Base-by-base conservation (phyloP, 2,797 vertebrate species). In the Molossus molossus region DNA sequence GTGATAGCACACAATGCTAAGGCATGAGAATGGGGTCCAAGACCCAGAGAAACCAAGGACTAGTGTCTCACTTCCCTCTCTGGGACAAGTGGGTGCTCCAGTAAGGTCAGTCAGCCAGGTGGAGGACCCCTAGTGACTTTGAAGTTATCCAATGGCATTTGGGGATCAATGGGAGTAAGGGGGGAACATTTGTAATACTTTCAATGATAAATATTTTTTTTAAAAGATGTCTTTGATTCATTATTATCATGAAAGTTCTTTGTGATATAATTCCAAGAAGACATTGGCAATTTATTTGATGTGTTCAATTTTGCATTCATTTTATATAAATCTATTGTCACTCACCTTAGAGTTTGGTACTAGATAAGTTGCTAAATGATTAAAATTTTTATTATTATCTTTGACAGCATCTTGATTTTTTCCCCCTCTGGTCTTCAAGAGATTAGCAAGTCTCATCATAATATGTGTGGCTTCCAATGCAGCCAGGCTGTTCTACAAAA, bases 231-330 rank as follows among this genome's bases (percentile, higher is more conserved):
- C 62, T 88, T 87, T 27, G 12, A 69, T 57, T 87, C 55, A 93
- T 29, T 87, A 29, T 29, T 69, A 50, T 62, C 9, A 6, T 50
- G 20, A 86, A 27, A 2, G 7, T 62, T 75, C 17, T 70, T 65
- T 85, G 25, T 72, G 37, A 80, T 33, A 1, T 67, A 70, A 75
- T 55, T 75, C 55, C 27, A 86, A 73, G 25, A 79, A 94, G 11
- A 90, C 14, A 57, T 11, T 55, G 12, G 20, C 58, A 75, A 93
- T 87, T 88, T 37, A 72, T 76, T 70, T 93, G 37, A 86, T 48
- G 21, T 79, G 27, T 40, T 89, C 23, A 45, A n/a, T 53, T 83
- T 64, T 86, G 25, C 4, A 37, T 94, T 88, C 27, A 48, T 48
- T 86, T 91, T 94, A 45, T 80, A 90, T 58, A 27, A 86, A 45